Conservation (phyloP, 2,888 invertebrate species). For the Campoletis raptor region DNA sequence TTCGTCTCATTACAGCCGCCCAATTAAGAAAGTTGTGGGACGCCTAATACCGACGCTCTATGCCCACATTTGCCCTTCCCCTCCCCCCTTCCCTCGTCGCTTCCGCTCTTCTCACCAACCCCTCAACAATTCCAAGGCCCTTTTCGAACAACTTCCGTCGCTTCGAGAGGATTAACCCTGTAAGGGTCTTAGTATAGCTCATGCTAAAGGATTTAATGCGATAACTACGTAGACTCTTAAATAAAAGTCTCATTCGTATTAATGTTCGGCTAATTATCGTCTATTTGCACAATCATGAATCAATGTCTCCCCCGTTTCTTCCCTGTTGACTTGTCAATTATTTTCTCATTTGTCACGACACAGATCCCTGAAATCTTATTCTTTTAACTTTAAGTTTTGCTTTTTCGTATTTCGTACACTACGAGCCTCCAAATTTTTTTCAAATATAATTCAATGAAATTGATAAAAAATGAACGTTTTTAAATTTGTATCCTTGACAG, state of each 20-base stretch:
- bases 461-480: background rate
- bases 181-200: constrained; percentile 26
- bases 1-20: constrained; percentile 43
- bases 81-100: background rate
- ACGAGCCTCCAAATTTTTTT: background rate
- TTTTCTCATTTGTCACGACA: background rate
- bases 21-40: constrained; percentile 72
- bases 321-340: background rate
- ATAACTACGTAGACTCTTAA: constrained; percentile 56
- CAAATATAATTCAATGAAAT: background rate
- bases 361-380: background rate
- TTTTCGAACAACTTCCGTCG: constrained; percentile 44
- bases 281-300: constrained; percentile 42
- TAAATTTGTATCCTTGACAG: background rate
- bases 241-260: constrained; percentile 54
- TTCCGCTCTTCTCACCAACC: background rate
- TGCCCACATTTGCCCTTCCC: background rate
- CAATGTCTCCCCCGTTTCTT: background rate
- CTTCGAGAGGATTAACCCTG: constrained; percentile 54
- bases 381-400: background rate
- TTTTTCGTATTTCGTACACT: background rate
- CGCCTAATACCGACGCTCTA: constrained; percentile 54
- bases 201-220: constrained; percentile 62
- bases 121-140: constrained; percentile 50
- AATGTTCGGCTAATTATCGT: constrained; percentile 59